These are phyloP conservation scores for Erebia aethiops DNA, from an alignment of 2,888 invertebrate genomes.

Conservation along the genomic window DNA sequence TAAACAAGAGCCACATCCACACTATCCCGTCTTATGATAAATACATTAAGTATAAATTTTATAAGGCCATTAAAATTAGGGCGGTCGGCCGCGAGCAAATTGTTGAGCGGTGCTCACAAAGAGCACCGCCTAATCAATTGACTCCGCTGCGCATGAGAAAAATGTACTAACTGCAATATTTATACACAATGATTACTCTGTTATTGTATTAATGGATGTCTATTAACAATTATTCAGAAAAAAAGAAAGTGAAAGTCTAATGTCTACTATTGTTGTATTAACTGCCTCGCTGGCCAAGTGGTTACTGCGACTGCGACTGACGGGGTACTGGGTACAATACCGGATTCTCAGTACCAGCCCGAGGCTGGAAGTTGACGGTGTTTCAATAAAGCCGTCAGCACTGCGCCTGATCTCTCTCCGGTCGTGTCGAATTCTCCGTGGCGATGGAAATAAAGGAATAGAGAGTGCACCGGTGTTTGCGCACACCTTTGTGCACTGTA, in stretches of 20 bases:
- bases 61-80: slow-evolving; percentile 83
- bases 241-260: slow-evolving; percentile 14
- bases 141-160: slow-evolving; percentile 45
- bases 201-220: slow-evolving; percentile 21
- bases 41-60: slow-evolving; percentile 82
- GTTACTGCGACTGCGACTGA: not conserved
- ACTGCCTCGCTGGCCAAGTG: not conserved
- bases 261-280: not conserved
- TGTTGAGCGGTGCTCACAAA: slow-evolving; percentile 79
- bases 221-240: slow-evolving; percentile 5
- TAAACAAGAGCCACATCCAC: slow-evolving; percentile 47
- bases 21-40: slow-evolving; percentile 66
- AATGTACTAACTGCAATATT: slow-evolving; percentile 44
- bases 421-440: no score
- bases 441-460: no score
- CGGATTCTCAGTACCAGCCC: no score
- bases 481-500: no score
- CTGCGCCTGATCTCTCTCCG: no score
- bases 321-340: no score
- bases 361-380: no score
- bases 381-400: no score
- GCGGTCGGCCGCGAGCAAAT: slow-evolving; percentile 81
- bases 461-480: no score
- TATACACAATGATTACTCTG: slow-evolving; percentile 36
- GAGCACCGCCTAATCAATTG: slow-evolving; percentile 79